Evolutionary conservation across 2,113 vertebrate species (phyloP), one percentile per base, ranked within the genome.

Genomic region (Pterocles orientalis): DNA sequence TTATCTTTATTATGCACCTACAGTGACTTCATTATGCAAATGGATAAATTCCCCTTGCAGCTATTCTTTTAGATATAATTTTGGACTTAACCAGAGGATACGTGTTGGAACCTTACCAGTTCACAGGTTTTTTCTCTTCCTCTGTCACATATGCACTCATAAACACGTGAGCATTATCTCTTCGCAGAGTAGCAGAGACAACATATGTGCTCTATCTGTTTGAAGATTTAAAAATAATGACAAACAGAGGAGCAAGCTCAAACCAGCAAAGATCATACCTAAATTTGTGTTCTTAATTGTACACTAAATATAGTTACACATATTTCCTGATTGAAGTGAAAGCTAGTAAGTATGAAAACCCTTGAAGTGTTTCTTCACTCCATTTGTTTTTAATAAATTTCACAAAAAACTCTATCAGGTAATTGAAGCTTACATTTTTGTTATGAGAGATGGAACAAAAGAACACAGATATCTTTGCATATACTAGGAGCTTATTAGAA

Each of bases 101-200:
- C 1, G 0, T 25, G 6, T 29, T 82, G 23, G 41, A 31, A 31
- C 79, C 41, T 25, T 70, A 16, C 12, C n/a, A 70, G 26, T 21
- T 69, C 39, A 41, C 2, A 6, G 24, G 13, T 9, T 71, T 61
- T 65, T 80, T 29, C 8, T 77, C 7, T 61, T 85, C n/a, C 53
- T 45, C 16, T 86, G 12, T 47, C 23, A 36, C 18, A 31, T 21
- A 23, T 0, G 2, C 11, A 18, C 18, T 8, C 8, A 3, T 10
- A 69, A 61, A 39, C 34, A 71, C 1, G 1, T 57, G 28, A 83
- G 34, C 48, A 72, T 6, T 24, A 10, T 24, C 26, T 82, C 45
- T 56, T 57, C 24, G 9, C 33, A 65, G 39, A 72, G 9, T 9
- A 47, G 13, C 31, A 58, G 58, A 72, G 18, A 33, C 5, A 88